Conservation (phyloP, 2,113 vertebrate genomes). For the Dendropsophus ebraccatus region DNA sequence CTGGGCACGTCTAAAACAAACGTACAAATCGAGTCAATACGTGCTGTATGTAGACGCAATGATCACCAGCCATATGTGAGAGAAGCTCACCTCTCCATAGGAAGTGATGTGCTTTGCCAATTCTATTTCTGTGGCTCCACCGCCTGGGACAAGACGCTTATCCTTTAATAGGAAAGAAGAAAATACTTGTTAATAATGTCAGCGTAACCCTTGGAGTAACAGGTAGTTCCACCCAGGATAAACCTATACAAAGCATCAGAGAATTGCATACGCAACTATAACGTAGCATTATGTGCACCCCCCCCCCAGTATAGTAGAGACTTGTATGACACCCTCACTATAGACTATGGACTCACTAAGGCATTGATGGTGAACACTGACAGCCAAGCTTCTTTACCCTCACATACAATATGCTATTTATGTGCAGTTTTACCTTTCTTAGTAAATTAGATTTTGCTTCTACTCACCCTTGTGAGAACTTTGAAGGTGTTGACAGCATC, state of each 20-base stretch:
- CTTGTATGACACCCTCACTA: too few relatives aligned
- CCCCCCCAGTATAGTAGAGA: too few relatives aligned
- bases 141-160: conserved; percentile 90
- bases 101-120: conserved; percentile 92
- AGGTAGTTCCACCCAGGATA: too few relatives aligned
- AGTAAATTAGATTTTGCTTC: background rate
- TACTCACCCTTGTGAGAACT: conserved; percentile 90
- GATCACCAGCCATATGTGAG: background rate
- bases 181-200: background rate
- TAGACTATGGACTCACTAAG: too few relatives aligned
- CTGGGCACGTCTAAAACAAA: conserved; percentile 84
- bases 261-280: too few relatives aligned
- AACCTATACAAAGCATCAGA: too few relatives aligned
- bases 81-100: conserved; percentile 86
- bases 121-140: conserved; percentile 95
- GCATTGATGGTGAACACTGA: too few relatives aligned
- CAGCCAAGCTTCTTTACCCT: too few relatives aligned
- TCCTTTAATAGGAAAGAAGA: conserved; percentile 74
- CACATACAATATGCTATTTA: background rate
- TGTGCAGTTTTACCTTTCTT: too few relatives aligned
- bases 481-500: conserved; percentile 98
- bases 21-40: background rate
- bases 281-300: too few relatives aligned
- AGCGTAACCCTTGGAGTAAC: too few relatives aligned
- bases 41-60: background rate